A percentile compares a stretch with the other conserved stretches of the same genome.
Conservation (phyloP, 2,888 invertebrate genomes). For the Plagodis pulveraria region DNA sequence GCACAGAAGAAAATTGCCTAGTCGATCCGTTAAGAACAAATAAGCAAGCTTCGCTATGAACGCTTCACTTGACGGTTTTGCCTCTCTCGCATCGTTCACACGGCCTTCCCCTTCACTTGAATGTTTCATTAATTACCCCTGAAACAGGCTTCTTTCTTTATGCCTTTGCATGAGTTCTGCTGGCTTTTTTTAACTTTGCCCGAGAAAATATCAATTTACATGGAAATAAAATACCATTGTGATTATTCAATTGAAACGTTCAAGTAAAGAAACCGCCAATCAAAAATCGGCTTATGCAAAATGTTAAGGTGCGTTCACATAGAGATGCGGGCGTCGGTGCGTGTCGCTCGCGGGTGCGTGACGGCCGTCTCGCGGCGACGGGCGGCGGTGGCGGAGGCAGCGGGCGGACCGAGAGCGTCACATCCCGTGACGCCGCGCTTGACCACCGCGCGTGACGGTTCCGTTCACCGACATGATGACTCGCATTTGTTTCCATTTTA, state of each 20-base stretch:
- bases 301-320: slow-evolving; percentile 74
- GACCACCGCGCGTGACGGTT: slow-evolving; percentile 73
- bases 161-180: background rate
- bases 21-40: no score
- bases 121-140: slow-evolving; percentile 3
- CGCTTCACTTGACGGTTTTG: background rate
- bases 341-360: slow-evolving; percentile 38
- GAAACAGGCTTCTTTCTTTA: slow-evolving; percentile 8
- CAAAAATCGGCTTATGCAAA: slow-evolving; percentile 59
- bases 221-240: slow-evolving; percentile 15
- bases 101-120: background rate
- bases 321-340: slow-evolving; percentile 53
- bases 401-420: slow-evolving; percentile 53
- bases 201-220: slow-evolving; percentile 9
- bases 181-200: background rate
- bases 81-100: background rate
- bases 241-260: slow-evolving; percentile 26
- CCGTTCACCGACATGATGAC: slow-evolving; percentile 75
- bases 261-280: slow-evolving; percentile 36
- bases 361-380: no score
- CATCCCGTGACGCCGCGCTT: slow-evolving; percentile 62
- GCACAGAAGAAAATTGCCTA: no score
- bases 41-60: no score
- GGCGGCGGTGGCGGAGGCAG: slow-evolving; percentile 14
- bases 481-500: slow-evolving; percentile 65